These are phyloP conservation scores for Cataglyphis rosenhaueri DNA, from an alignment of 2,888 invertebrate genomes.

Conservation along the genomic window DNA sequence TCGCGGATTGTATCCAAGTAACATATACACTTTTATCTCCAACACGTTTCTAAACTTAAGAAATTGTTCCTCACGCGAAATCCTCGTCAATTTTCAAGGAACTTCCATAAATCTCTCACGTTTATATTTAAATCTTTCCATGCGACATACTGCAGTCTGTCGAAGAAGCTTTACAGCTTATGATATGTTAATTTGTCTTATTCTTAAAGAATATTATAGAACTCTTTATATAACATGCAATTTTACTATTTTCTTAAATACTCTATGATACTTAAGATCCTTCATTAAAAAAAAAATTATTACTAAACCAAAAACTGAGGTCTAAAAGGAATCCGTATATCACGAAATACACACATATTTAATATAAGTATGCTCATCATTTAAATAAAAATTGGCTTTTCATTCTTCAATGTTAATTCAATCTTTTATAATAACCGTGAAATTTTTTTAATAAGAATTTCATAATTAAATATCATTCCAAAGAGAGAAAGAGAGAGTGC, in stretches of 20 bases:
- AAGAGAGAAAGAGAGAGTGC: background rate
- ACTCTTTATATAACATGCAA: background rate
- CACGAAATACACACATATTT: too few relatives aligned
- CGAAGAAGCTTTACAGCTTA: slow-evolving; percentile 32
- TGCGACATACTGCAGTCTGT: slow-evolving; percentile 35
- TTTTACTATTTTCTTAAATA: background rate
- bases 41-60: slow-evolving; percentile 48
- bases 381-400: background rate
- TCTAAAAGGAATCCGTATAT: background rate
- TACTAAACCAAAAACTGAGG: background rate
- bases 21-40: slow-evolving; percentile 16
- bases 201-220: background rate
- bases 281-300: background rate
- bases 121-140: slow-evolving; percentile 50
- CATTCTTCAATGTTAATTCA: background rate
- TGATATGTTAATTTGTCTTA: slow-evolving; percentile 26
- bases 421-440: background rate
- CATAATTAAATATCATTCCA: background rate
- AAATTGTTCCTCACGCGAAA: slow-evolving; percentile 52
- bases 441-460: background rate
- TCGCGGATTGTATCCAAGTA: slow-evolving; percentile 19
- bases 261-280: background rate
- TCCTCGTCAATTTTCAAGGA: slow-evolving; percentile 44
- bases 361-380: background rate
- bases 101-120: slow-evolving; percentile 42